Base-by-base conservation (phyloP, 2,888 invertebrate genomes). In the Danaus chrysippus region DNA sequence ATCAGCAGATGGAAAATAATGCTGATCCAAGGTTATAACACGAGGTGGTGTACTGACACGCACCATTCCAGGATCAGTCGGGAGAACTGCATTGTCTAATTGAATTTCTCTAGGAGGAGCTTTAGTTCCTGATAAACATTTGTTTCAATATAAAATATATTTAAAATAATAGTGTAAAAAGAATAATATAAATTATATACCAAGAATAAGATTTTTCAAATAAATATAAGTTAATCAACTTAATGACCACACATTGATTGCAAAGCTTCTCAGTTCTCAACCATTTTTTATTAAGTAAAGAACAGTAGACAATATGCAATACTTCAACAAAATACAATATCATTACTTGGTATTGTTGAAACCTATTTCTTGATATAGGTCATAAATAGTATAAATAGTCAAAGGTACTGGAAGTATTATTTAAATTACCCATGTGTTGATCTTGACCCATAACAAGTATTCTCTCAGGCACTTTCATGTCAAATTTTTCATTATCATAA, bases 401-500 rank as follows among this genome's bases (percentile, higher is more conserved):
- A 46, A 8, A 15, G 12, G 6, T 15, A 46, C 3, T 15, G 6
- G 15, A 9, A 46, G 15, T 46, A 15, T 9, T 15, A n/a, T 46
- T 46, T 13, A 46, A 46, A 49, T 49, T 80, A 93, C 93, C 93
- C 76, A 93, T 75, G 81, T 93, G 93, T 79, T 94, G 93, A 75
- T 94, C 93, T 83, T 94, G 94, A 79, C 98, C 98, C 73, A 95
- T 93, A 55, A 98, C 95, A 71, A 98, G 92, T 81, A 98, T 98
- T 78, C 97, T 93, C 77, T 98, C 98, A 2, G 98, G 98, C 44
- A 98, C 98, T 78, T 95, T 95, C 98, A 98, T 98, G 73, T 95
- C 95, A 82, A 96, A 94, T 85, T 95, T 95, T 73, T 96, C 96
- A 74, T 92, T 92, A 65, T 92, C 92, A 78, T 93, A 92, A 71